Conservation (phyloP, 1,140 invertebrate species). For the Ostrea denselamellosa region DNA sequence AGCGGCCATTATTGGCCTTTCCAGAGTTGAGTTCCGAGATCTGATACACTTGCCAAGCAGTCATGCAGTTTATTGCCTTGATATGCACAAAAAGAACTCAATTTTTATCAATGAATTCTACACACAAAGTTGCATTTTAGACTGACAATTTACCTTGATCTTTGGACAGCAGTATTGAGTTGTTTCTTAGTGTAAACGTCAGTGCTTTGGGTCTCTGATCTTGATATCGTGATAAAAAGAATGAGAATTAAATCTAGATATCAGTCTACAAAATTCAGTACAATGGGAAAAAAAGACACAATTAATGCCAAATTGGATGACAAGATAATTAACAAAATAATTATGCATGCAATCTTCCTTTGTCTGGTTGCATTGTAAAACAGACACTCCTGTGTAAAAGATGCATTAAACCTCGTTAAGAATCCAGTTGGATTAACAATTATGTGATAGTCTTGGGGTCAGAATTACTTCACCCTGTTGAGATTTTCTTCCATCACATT, state of each 20-base stretch:
- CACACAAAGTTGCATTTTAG: conserved; percentile 1
- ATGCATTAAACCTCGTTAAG: not conserved
- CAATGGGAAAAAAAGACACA: conserved; percentile 19
- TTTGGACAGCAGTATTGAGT: not conserved
- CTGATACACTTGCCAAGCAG: conserved; percentile 24
- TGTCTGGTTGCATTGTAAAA: not conserved
- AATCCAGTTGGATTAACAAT: not conserved
- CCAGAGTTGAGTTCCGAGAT: not conserved
- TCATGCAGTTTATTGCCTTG: conserved; percentile 37
- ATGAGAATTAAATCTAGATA: conserved; percentile 12
- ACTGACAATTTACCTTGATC: conserved; percentile 14
- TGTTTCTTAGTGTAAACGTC: not conserved
- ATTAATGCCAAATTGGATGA: conserved; percentile 32
- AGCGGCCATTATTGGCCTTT: conserved; percentile 21
- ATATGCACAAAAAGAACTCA: conserved; percentile 27
- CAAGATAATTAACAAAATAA: conserved; percentile 31
- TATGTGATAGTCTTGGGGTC: conserved; percentile 5
- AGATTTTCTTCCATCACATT: conserved; percentile 27
- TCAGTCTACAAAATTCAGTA: not conserved
- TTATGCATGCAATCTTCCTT: conserved; percentile 13
- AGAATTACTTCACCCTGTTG: not conserved
- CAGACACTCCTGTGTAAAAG: not conserved
- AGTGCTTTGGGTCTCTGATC: not conserved
- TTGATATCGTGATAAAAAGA: not conserved
- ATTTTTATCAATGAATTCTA: conserved; percentile 28